Base-by-base conservation (phyloP, 1,140 invertebrate genomes). In the Temnothorax longispinosus region DNA sequence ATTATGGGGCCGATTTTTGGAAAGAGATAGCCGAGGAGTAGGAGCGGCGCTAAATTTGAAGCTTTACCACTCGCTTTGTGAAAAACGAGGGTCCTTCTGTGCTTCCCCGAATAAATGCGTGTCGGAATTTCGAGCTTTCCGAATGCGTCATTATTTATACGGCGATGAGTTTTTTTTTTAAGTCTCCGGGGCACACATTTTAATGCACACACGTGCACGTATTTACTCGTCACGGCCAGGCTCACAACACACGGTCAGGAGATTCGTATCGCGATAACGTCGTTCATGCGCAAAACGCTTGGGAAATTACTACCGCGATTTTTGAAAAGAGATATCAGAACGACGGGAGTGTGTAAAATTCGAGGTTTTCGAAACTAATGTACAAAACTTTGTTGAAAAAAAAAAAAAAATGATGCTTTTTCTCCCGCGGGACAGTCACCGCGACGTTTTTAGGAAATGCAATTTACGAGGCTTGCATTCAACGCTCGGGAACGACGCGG, bases 381-480 rank as follows among this genome's bases (percentile, higher is more conserved):
- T 41, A 52, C n/a, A 3, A n/a, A 81, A 81, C 50, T 44, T 27
- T 27, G 32, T 41, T 21, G n/a, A 69, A 69, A 74, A 6, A 74
- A 21, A 21, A 21, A 21, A 18, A 54, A 72, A 38, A 52, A 54
- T 32, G 4, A 7, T 32, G 21, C 1, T 58, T 74, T 60, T 15
- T 50, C 7, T 35, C 32, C 27, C 52, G 41, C 13, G 32, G 6
- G 41, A 65, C 41, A 27, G 38, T 58, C 65, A 38, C 21, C 44
- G 80, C 27, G 41, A 47, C n/a, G n/a, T 50, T 50, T 82, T 60
- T 47, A 60, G 15, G 3, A 38, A 27, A 50, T 52, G 41, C 69
- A 74, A 84, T 62, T 74, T 84, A 60, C 69, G 47, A 18, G 5
- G 56, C 8, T 27, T 75, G 67, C 80, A 69, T 58, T 84, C 54